Conservation (phyloP, 2,113 vertebrate species). For the Chionomys nivalis region DNA sequence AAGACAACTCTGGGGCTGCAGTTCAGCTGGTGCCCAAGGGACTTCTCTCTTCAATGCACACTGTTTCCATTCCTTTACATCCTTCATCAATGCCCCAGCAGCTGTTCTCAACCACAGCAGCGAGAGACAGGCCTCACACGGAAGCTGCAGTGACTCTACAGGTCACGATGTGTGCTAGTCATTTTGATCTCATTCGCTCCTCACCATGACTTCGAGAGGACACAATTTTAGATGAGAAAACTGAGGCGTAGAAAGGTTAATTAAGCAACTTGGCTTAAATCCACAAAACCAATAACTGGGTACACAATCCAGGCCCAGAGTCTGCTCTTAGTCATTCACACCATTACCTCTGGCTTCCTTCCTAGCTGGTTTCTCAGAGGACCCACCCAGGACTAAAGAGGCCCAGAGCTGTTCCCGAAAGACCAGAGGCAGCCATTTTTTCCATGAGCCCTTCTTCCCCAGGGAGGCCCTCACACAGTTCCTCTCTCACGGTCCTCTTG, state of each 20-base stretch:
- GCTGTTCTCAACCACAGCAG: conserved; percentile 25
- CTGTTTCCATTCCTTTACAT: conserved; percentile 57
- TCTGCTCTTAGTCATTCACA: neutral
- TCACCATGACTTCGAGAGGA: neutral
- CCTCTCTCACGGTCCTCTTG: neutral
- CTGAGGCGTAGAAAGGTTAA: conserved; percentile 11
- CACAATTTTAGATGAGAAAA: conserved; percentile 18
- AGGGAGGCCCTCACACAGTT: neutral
- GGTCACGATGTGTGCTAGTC: neutral
- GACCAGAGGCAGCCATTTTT: neutral
- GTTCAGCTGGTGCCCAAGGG: conserved; percentile 64
- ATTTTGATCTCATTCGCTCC: neutral
- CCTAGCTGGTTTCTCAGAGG: neutral
- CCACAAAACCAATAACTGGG: neutral
- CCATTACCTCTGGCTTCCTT: neutral
- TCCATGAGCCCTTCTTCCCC: conserved; percentile 46
- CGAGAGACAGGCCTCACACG: neutral
- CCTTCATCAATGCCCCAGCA: conserved; percentile 73
- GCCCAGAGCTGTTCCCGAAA: neutral
- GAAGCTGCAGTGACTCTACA: neutral
- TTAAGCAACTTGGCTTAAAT: conserved; percentile 13
- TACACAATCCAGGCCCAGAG: neutral
- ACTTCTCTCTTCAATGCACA: conserved; percentile 42
- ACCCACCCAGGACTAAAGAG: neutral
- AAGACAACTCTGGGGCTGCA: conserved; percentile 61